Evolutionary conservation across 2,113 vertebrate genomes (phyloP), one percentile per base, ranked within the genome.

Genomic region (Larimichthys crocea): DNA sequence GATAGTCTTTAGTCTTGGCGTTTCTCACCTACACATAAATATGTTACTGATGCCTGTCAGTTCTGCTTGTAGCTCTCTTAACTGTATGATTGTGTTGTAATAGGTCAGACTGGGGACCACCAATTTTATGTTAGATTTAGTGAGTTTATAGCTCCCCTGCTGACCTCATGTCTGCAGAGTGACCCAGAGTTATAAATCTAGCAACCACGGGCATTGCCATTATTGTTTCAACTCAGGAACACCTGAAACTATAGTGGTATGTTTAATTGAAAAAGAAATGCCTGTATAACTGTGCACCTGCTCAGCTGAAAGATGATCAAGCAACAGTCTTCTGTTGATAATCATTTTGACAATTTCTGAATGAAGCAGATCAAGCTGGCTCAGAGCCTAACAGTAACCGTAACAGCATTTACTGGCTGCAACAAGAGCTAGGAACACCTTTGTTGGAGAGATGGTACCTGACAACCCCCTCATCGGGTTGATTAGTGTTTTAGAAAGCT

Each of bases 221-320:
- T 44, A n/a, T 35, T 71, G 60, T 72, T 73, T 71, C 56, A 60
- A 66, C 40, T 76, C 24, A 53, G 44, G 59, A 59, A 53, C 49
- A 20, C 16, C 49, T 61, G 29, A 35, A 22, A 56, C 2, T 26
- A 11, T 14, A 55, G 35, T 8, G 35, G 8, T 8, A 8, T 40
- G 35, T 40, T 40, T 24, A 24, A 24, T 24, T 24, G 24, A 24
- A 24, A 24, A 24, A 24, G 24, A 24, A 24, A 24, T 24, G 24
- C 24, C 24, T 24, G 24, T 24, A 24, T 24, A 24, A 24, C 24
- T 24, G n/a, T n/a, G n/a, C 24, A 24, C 24, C 24, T 24, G 24
- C 24, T 24, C 24, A 24, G 24, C 24, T 24, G 1, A 24, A 24
- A 24, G 24, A 1, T 24, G 24, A 24, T 24, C 24, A 24, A 50